These are phyloP conservation scores for Busseola fusca DNA, from an alignment of 2,888 invertebrate species.

Conservation along the genomic window DNA sequence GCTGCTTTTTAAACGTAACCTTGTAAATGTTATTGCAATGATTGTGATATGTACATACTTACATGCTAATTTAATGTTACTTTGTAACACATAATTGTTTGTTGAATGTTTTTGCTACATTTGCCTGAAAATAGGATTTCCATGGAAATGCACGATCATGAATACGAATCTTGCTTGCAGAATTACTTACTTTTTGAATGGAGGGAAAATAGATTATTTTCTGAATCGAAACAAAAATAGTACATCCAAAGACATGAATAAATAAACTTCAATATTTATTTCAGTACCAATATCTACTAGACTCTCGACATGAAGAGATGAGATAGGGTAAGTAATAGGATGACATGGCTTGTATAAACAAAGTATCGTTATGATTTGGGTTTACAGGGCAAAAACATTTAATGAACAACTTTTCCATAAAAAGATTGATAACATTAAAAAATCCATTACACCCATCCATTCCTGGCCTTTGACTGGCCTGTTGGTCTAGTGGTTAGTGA, in stretches of 20 bases:
- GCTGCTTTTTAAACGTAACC: not conserved
- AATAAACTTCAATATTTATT: not conserved
- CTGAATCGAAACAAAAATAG: not conserved
- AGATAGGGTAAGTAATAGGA: not conserved
- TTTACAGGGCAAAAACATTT: not conserved
- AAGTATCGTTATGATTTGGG: not conserved
- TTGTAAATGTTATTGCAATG: not conserved
- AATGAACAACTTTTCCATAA: not conserved
- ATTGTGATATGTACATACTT: not conserved
- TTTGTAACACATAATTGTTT: constrained; percentile 20
- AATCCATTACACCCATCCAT: not conserved
- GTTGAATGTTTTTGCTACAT: constrained; percentile 35
- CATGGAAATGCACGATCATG: constrained; percentile 17
- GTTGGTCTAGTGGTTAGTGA: too few species aligned
- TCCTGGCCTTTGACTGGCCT: too few species aligned
- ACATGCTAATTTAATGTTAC: constrained; percentile 3
- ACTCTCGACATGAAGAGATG: not conserved
- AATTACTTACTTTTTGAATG: not conserved
- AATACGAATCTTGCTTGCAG: not conserved
- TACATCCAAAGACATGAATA: not conserved
- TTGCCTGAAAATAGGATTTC: constrained; percentile 47
- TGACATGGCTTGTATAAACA: not conserved
- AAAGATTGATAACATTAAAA: not conserved
- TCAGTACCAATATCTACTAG: not conserved
- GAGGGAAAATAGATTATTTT: not conserved